A percentile compares a stretch with the other conserved stretches of the same genome.
phyloP scores from a whole-genome alignment of 2,888 invertebrate species.

The Lasioglossum zephyrum region DNA sequence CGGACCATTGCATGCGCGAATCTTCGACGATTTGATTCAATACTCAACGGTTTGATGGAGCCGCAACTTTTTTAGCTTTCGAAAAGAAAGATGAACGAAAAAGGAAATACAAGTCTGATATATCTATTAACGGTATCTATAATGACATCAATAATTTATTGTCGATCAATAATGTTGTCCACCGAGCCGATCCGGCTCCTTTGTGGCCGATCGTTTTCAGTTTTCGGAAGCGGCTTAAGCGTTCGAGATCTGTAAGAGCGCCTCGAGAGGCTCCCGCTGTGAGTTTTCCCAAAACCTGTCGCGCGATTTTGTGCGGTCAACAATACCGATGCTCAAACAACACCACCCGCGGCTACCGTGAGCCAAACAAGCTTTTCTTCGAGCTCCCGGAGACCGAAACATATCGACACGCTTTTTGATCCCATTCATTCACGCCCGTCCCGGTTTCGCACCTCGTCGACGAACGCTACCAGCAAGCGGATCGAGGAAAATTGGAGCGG shows the following conservation, averaged over 20 bases:
- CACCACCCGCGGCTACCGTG: slow-evolving; percentile 68
- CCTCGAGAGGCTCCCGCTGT: slow-evolving; percentile 73
- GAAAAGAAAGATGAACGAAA: not conserved
- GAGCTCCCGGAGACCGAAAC: slow-evolving; percentile 30
- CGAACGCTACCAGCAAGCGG: slow-evolving; percentile 13
- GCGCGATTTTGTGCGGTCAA: slow-evolving; percentile 60
- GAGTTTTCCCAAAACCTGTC: slow-evolving; percentile 81
- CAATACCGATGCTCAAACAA: slow-evolving; percentile 53
- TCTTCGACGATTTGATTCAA: not conserved
- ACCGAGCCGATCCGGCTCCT: not conserved
- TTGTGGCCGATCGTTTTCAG: not conserved
- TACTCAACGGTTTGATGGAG: not conserved
- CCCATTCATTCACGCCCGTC: slow-evolving; percentile 48
- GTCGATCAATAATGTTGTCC: not conserved
- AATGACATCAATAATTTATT: not conserved
- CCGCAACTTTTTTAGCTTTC: not conserved
- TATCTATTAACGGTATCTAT: not conserved
- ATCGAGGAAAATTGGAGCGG: slow-evolving; percentile 79
- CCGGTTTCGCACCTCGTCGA: slow-evolving; percentile 62
- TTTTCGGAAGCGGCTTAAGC: slow-evolving; percentile 62
- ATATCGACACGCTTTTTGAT: slow-evolving; percentile 43
- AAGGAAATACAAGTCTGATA: no score
- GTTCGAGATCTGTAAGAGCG: slow-evolving; percentile 71
- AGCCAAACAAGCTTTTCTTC: slow-evolving; percentile 71
- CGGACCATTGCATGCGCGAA: not conserved